Conservation (phyloP, 2,113 vertebrate species). For the Myodes glareolus region DNA sequence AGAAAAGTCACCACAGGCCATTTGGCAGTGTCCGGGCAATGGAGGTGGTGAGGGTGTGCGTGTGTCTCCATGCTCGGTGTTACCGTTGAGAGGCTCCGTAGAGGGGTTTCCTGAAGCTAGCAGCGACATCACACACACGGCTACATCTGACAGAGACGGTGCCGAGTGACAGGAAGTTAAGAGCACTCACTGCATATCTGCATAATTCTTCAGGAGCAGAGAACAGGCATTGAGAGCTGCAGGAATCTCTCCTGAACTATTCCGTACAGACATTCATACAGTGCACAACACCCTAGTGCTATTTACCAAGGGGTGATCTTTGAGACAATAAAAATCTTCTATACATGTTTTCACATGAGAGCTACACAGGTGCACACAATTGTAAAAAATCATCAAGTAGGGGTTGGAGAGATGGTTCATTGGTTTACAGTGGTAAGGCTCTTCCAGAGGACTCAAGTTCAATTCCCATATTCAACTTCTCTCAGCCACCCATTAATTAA, state of each 20-base stretch:
- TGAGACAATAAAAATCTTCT: background rate
- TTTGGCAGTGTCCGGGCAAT: background rate
- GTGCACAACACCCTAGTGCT: no score
- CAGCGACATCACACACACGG: background rate
- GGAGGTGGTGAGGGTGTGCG: no score
- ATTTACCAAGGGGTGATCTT: background rate
- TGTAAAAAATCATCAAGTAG: background rate
- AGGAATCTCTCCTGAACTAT: background rate
- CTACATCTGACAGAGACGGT: no score
- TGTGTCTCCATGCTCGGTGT: background rate
- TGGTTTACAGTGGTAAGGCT: background rate
- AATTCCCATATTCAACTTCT: background rate
- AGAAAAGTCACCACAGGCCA: background rate
- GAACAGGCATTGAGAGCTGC: accelerated
- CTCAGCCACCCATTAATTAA: background rate
- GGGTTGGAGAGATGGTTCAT: background rate
- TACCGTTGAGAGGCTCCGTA: background rate
- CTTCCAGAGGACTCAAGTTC: background rate
- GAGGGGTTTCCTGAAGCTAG: background rate
- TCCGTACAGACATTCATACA: background rate
- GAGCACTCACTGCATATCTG: background rate
- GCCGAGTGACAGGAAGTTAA: background rate
- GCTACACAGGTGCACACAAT: background rate
- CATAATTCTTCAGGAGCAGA: background rate
- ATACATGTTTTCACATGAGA: background rate